Evolutionary conservation across 2,113 vertebrate genomes (phyloP), one percentile per base, ranked within the genome.

Genomic region (Trichomycterus rosablanca): DNA sequence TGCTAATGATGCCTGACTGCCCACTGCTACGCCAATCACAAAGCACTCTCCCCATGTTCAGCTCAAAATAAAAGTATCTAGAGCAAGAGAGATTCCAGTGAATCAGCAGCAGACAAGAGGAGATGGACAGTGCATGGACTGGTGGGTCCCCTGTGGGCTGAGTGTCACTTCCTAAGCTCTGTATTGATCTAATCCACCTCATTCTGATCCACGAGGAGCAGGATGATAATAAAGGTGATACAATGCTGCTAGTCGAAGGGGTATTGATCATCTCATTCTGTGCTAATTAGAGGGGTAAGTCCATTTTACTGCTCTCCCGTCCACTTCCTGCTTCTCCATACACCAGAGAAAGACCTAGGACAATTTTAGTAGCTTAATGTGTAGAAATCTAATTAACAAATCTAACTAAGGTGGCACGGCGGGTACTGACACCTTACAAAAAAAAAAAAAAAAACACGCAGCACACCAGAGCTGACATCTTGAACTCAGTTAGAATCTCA

Each of bases 151-250:
- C 28, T 44, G 34, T 55, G 52, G 35, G 19, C 55, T 8, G 51
- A 23, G 12, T 18, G 37, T 12, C 4, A 35, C 16, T 39, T 59
- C 23, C 37, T 53, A 37, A 15, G 9, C 32, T 20, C 3, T 2
- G 12, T 14, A 61, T 66, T 30, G 62, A 66, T 61, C 50, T 37
- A 18, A 16, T 28, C 11, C 18, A 22, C 43, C 18, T 64, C 57
- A 18, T 14, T 35, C 37, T 58, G 24, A 35, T 44, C 37, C 37
- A 23, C 50, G 66, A 55, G 55, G 30, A 50, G 18, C 28, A 34
- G 14, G 32, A 19, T 50, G 42, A 46, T 64, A 68, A 64, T 72
- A 49, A 48, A 55, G 42, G 19, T 39, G 43, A 59, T 57, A 67
- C 23, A 54, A 20, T 30, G 54, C 43, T 18, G 23, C 19, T 42